Percentiles rank a stretch among this genome's conserved stretches.
Conservation (phyloP, 2,888 invertebrate genomes). For the Brenthis ino region DNA sequence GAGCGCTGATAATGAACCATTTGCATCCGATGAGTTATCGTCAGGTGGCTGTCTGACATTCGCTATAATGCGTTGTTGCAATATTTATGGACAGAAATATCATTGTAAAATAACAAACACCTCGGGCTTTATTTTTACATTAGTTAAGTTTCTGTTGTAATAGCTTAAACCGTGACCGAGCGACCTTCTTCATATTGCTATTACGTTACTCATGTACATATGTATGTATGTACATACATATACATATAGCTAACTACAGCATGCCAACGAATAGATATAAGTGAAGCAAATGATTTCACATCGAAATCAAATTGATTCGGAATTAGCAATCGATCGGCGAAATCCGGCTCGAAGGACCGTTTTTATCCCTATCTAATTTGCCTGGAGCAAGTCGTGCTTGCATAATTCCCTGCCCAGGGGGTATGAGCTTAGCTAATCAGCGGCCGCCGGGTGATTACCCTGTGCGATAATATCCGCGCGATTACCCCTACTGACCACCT, state of each 20-base stretch:
- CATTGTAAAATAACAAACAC: conserved; percentile 8
- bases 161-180: not conserved
- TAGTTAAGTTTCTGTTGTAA: not conserved
- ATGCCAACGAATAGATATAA: not conserved
- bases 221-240: not conserved
- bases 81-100: conserved; percentile 28
- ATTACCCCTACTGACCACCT: conserved; percentile 76
- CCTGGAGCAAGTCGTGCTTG: conserved; percentile 66
- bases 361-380: conserved; percentile 50
- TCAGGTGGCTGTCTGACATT: conserved; percentile 53
- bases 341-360: conserved; percentile 41
- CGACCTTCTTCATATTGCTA: not conserved
- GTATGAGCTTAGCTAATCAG: conserved; percentile 78
- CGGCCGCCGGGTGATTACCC: conserved; percentile 73
- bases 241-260: not conserved
- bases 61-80: conserved; percentile 33
- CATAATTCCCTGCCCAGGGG: conserved; percentile 73
- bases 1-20: conserved; percentile 67
- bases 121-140: conserved; percentile 8
- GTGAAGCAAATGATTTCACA: not conserved
- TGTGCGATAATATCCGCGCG: conserved; percentile 77
- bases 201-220: not conserved
- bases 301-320: conserved; percentile 32
- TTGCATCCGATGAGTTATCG: conserved; percentile 74
- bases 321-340: conserved; percentile 37